Base-by-base conservation (phyloP, 1,140 invertebrate species). In the Bombus ignitus region DNA sequence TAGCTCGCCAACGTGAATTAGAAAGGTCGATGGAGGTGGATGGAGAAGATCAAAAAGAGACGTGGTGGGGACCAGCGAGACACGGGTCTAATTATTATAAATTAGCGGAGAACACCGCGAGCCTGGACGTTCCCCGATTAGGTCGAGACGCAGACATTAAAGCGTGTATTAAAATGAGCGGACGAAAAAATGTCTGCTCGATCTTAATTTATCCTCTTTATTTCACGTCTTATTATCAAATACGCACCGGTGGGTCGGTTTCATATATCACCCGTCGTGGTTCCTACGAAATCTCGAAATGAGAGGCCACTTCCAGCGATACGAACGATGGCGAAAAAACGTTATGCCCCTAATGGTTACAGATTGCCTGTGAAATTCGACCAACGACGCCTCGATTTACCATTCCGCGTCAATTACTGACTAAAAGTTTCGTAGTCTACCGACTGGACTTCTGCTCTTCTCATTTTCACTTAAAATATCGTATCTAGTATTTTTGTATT, bases 11-110 rank as follows among this genome's bases (percentile, higher is more conserved):
- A 65, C 65, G 66, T 44, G 65, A 87, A 57, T 76, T 57, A 65
- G 70, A 84, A 66, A 72, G 70, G 22, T n/a, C 9, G 62, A 66
- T 2, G 10, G n/a, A 62, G 28, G 42, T 15, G 42, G 37, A 70
- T 22, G n/a, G 8, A 35, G 44, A 73, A 44, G 35, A 57, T 15
- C 10, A 25, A 5, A 5, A 22, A 12, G 13, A 28, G 18, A 53
- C 47, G 6, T 22, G 47, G 47, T 18, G 86, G 15, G 42, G n/a
- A 32, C 3, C 15, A 28, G 32, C 13, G 68, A 78, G 35, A 68
- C 47, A 65, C 57, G 83, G 83, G 42, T 85, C 87, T 89, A 89
- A 89, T 89, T 89, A 89, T 89, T 85, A 81, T 53, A 82, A 82
- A 75, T 82, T 82, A 82, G 47, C 59, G 28, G 74, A 35, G 57